Base-by-base conservation (phyloP, 2,113 vertebrate species). In the Oriolus oriolus region DNA sequence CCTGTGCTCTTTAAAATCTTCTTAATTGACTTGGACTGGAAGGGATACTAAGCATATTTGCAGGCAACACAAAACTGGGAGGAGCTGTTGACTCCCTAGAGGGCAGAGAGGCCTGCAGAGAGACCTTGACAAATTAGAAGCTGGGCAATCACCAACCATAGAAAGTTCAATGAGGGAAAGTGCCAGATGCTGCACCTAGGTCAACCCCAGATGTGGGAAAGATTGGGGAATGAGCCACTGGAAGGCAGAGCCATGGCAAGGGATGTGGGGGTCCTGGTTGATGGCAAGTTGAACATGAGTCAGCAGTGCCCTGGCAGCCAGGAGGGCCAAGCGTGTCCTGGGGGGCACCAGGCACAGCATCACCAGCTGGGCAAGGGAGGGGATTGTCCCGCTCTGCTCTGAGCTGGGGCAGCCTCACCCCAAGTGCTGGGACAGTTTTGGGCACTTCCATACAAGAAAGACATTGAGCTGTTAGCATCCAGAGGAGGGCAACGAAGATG, bases 231-330 rank as follows among this genome's bases (percentile, higher is more conserved):
- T 18, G 21, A 44, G 37, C 50, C 2, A 31, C 31, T 86, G 26
- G 17, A 59, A 26, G 22, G 31, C 1, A 52, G 14, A 10, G 7
- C 26, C 3, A 2, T 2, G 4, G 44, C 35, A 59, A 66, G 27
- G 26, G 1, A 27, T 7, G 5, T 28, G 23, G 4, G 3, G 6
- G 1, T 56, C 61, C 35, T 57, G 35, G 16, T 2, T 0, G 0
- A 1, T 24, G 10, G 7, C 2, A 35, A 35, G 8, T 0, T 17
- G 4, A 65, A 20, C 10, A 7, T 8, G 24, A 11, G 8, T 0
- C 10, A 65, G 42, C 30, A 65, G 60, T 24, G 24, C 24, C 42
- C 50, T 49, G 16, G 42, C 41, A 66, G 24, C 52, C 42, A 66
- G 44, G 26, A 59, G 21, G 9, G 26, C 16, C 52, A 49, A 0